Base-by-base conservation (phyloP, 2,888 invertebrate genomes). In the Mimumesa dahlbomi region DNA sequence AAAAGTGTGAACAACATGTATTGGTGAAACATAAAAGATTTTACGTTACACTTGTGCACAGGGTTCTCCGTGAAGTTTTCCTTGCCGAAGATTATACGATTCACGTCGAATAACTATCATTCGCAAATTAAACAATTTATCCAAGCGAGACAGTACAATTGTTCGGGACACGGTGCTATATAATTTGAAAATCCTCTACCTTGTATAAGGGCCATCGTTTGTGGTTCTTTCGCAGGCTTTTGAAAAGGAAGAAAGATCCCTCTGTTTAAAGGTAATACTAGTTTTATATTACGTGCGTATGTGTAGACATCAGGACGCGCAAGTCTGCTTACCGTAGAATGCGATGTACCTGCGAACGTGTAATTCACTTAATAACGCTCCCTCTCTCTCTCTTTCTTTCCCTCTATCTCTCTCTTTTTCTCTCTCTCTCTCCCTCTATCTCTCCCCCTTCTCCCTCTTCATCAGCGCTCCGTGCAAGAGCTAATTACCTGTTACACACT, bases 401-500 rank as follows among this genome's bases (percentile, higher is more conserved):
- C 16, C 34, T 14, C 48, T 42, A 49, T 14, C 22, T 22, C 3
- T 63, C 74, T 73, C 66, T 65, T 62, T 40, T 45, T 56, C 58
- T 43, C 38, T 53, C 43, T 42, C 29, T 25, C 56, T 52, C 34
- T 62, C 19, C 16, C 29, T 14, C 43, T 43, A 50, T 16, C 18
- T 22, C 2, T 25, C n/a, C 36, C 21, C 49, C 29, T 18, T 48
- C 42, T 57, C 59, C 56, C 59, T 19, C n/a, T 22, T 46, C 53
- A 67, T 58, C 53, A 66, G 58, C 53, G 75, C 73, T 71, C 64
- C 63, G 75, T 50, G 71, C 78, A 76, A 81, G 65, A 79, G 78
- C 77, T 84, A 84, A 84, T 84, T 84, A 84, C 75, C 81, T 79
- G 79, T 84, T 84, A 82, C 82, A 84, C 83, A 84, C 84, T 84